Base-by-base conservation (phyloP, 2,888 invertebrate genomes). In the Alcis repandata region DNA sequence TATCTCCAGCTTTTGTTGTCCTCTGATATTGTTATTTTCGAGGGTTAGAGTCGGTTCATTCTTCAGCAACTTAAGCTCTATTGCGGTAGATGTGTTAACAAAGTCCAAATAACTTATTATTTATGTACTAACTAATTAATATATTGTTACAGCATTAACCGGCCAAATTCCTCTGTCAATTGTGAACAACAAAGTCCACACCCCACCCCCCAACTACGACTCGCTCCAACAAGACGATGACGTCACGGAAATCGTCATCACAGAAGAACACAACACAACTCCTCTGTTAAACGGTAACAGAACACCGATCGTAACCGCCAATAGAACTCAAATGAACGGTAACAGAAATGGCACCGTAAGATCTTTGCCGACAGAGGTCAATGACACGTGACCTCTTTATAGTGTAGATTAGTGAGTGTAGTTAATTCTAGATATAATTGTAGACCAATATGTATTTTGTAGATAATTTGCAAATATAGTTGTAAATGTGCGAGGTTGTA, bases 171-270 rank as follows among this genome's bases (percentile, higher is more conserved):
- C 91, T 0, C 64, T 92, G 63, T 80, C 87, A 1, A 56, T 85
- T 13, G 67, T 90, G 17, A 84, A 69, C 10, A 84, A 69, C 11
- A 79, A 81, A 11, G 79, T 79, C 9, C 70, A 72, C 1, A 84
- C 87, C 0, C 91, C 92, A 0, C 91, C 91, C 0, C 92, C 92
- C 0, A 87, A 87, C 3, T 92, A 92, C 79, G 84, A 82, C 2
- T 85, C 88, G 0, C 59, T 92, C 1, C 76, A 76, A 38, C 80
- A 80, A 63, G 83, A 87, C 54, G 84, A 87, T 38, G 88, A 87
- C 63, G 76, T 83, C 59, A 84, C 87, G 9, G 91, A 92, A 68
- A 82, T 92, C 0, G 77, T 92, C n/a, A 74, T 92, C 32, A 36
- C 79, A 1, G 87, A 88, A 2, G 82, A 84, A 33, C 79, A 70